Percentiles rank a stretch among this genome's conserved stretches.
Conservation (phyloP, 2,888 invertebrate genomes). For the Phyllotreta cruciferae region DNA sequence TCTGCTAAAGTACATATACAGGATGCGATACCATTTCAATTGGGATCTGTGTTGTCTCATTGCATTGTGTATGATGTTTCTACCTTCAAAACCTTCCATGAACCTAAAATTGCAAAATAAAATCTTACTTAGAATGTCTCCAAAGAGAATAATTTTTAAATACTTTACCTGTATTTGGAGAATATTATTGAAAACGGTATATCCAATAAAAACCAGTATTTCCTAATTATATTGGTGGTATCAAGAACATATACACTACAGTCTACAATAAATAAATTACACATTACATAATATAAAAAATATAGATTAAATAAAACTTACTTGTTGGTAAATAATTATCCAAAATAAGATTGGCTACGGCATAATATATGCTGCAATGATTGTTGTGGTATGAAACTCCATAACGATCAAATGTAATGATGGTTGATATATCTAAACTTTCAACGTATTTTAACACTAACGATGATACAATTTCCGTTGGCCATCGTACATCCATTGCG, state of each 20-base stretch:
- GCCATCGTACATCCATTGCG: constrained; percentile 80
- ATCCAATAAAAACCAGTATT: constrained; percentile 85
- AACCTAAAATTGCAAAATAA: constrained; percentile 61
- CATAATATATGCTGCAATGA: constrained; percentile 86
- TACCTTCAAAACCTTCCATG: constrained; percentile 70
- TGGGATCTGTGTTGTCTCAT: constrained; percentile 92
- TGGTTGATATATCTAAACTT: constrained; percentile 77
- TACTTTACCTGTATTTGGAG: constrained; percentile 77
- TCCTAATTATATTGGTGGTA: constrained; percentile 83
- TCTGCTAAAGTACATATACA: constrained; percentile 88
- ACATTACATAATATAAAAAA: too few relatives aligned
- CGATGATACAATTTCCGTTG: constrained; percentile 68
- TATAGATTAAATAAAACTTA: constrained; percentile 59
- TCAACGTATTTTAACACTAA: constrained; percentile 73
- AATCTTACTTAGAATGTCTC: too few relatives aligned
- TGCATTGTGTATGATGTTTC: constrained; percentile 70
- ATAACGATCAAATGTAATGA: constrained; percentile 92
- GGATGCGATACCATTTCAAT: constrained; percentile 90
- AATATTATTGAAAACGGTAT: constrained; percentile 80
- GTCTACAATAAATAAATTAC: constrained; percentile 60
- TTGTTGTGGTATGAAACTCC: constrained; percentile 94
- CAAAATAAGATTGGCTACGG: constrained; percentile 79
- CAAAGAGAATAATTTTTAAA: neutral
- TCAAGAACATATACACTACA: constrained; percentile 86
- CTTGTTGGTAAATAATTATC: constrained; percentile 77